Conservation (phyloP, 1,140 invertebrate genomes). For the Hyles vespertilio region DNA sequence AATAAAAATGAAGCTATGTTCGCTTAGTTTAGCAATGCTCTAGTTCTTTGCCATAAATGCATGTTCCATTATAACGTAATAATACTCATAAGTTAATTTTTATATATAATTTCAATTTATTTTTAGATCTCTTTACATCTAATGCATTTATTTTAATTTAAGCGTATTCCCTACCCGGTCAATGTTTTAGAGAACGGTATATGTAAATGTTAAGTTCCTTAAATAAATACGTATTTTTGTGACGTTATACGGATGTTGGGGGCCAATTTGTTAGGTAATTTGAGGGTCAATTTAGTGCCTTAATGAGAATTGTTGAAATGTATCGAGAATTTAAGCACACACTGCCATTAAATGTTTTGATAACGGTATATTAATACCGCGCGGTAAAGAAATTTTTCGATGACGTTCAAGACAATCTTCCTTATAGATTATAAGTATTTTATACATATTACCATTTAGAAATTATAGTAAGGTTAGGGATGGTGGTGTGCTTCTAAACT, state of each 20-base stretch:
- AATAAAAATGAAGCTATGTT: conserved; percentile 68
- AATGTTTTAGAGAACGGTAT: conserved; percentile 33
- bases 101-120: conserved; percentile 61
- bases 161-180: conserved; percentile 29
- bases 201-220: conserved; percentile 47
- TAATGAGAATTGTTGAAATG: conserved; percentile 40
- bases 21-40: conserved; percentile 67
- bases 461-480: conserved; percentile 47
- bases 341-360: conserved; percentile 16
- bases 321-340: conserved; percentile 9
- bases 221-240: conserved; percentile 32
- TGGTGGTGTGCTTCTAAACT: conserved; percentile 28
- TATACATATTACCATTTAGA: conserved; percentile 72
- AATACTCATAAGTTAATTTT: conserved; percentile 76
- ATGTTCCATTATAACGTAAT: conserved; percentile 75
- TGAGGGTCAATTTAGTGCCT: conserved; percentile 52
- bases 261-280: conserved; percentile 42
- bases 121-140: conserved; percentile 74
- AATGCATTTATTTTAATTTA: conserved; percentile 73
- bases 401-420: conserved; percentile 59
- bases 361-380: conserved; percentile 23
- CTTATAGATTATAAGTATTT: conserved; percentile 65
- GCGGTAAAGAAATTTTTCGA: conserved; percentile 32
- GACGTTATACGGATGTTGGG: conserved; percentile 39
- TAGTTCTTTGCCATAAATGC: conserved; percentile 76